phyloP scores from a whole-genome alignment of 1,140 invertebrate species.

The Euura saliciscinereae region DNA sequence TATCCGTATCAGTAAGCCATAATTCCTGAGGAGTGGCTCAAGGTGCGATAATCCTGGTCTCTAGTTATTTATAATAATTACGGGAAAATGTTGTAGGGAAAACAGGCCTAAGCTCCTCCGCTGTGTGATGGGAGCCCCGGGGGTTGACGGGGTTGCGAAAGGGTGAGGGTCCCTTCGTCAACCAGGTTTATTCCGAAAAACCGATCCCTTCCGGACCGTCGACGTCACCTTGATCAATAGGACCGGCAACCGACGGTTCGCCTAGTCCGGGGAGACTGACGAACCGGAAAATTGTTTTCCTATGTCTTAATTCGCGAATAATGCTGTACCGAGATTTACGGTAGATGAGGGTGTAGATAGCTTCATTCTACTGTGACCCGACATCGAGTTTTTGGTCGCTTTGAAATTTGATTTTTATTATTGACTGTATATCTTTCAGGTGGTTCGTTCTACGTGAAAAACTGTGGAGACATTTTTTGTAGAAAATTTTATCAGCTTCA shows the following conservation, averaged over 20 bases:
- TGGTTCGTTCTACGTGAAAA: no score
- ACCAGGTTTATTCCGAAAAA: not conserved
- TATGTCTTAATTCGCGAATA: not conserved
- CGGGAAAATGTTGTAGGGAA: not conserved
- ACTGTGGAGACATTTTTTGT: no score
- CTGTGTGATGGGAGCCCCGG: not conserved
- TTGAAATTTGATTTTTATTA: no score
- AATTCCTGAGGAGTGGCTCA: not conserved
- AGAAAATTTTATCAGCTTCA: no score
- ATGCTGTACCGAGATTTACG: no score
- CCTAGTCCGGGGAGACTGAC: not conserved
- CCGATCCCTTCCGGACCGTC: not conserved
- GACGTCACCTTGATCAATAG: slow-evolving; percentile 1
- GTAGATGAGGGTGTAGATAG: no score
- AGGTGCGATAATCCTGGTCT: not conserved
- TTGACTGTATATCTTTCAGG: no score
- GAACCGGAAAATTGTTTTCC: not conserved
- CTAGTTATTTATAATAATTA: no score
- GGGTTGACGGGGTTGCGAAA: not conserved
- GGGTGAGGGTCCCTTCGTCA: not conserved
- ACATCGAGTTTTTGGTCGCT: no score
- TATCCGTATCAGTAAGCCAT: no score
- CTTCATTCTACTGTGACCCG: no score
- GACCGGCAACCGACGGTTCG: not conserved
- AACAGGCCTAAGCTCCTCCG: not conserved